Percentiles rank a stretch among this genome's conserved stretches.
Evolutionary conservation across 2,113 vertebrate species (phyloP).

Genomic region (cattle (Bos taurus)): ARS-UCD2.0 NC_037328.1:67420501-67421000

Average conservation of each 20-base stretch:
- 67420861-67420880: not conserved
- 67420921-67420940: constrained; percentile 53
- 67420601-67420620: not conserved
- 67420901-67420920: constrained; percentile 49
- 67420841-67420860: not conserved
- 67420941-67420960: constrained; percentile 66
- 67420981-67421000: constrained; percentile 56
- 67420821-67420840: not conserved
- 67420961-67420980: constrained; percentile 43
- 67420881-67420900: constrained; percentile 15
- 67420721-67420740: not conserved
- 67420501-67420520: not conserved
- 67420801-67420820: constrained; percentile 38
- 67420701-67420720: not conserved
- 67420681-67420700: not conserved
- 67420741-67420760: not conserved
- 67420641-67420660: not conserved
- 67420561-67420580: not conserved
- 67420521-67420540: not conserved
- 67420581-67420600: not conserved
- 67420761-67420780: constrained; percentile 45
- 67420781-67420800: not conserved
- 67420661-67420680: not conserved
- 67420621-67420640: constrained; percentile 4
- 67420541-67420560: not conserved